Conservation (phyloP, 2,797 vertebrate genomes). For the Ceyx erithaca region DNA sequence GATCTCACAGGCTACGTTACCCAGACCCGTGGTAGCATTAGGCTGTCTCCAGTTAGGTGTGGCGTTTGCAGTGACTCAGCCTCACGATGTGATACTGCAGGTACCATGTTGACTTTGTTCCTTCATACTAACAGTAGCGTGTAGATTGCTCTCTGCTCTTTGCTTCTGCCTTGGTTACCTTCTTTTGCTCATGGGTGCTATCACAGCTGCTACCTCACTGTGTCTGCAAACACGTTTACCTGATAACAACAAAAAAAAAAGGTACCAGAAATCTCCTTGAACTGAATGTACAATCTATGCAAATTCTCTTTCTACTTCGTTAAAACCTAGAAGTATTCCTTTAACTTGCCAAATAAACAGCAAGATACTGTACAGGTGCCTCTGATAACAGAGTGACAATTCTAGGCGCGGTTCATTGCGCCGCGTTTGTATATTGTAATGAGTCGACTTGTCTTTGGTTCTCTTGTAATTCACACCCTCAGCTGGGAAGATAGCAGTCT, state of each 20-base stretch:
- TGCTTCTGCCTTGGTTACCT: slow-evolving; percentile 73
- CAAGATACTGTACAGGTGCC: slow-evolving; percentile 80
- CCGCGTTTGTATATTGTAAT: slow-evolving; percentile 73
- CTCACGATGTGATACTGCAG: background rate
- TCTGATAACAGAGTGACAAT: slow-evolving; percentile 75
- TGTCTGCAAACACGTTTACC: slow-evolving; percentile 77
- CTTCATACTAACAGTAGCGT: background rate
- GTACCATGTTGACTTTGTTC: background rate
- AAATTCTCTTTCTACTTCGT: slow-evolving; percentile 74
- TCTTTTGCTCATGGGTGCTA: slow-evolving; percentile 78
- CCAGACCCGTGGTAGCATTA: background rate
- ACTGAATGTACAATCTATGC: slow-evolving; percentile 86
- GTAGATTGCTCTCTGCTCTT: slow-evolving; percentile 26
- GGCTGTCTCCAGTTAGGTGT: background rate
- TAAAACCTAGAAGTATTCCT: slow-evolving; percentile 72
- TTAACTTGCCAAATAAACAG: slow-evolving; percentile 77
- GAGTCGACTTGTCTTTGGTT: slow-evolving; percentile 69
- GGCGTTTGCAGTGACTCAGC: background rate
- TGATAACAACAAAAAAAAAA: slow-evolving; percentile 46
- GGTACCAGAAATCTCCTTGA: slow-evolving; percentile 71
- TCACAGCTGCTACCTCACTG: slow-evolving; percentile 84
- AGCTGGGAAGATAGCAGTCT: slow-evolving; percentile 2
- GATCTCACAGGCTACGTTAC: background rate
- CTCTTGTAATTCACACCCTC: slow-evolving; percentile 63
- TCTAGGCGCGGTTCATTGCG: slow-evolving; percentile 71